A percentile compares a stretch with the other conserved stretches of the same genome.
phyloP scores from a whole-genome alignment of 2,888 invertebrate species.

The Drosophila eohydei region DNA sequence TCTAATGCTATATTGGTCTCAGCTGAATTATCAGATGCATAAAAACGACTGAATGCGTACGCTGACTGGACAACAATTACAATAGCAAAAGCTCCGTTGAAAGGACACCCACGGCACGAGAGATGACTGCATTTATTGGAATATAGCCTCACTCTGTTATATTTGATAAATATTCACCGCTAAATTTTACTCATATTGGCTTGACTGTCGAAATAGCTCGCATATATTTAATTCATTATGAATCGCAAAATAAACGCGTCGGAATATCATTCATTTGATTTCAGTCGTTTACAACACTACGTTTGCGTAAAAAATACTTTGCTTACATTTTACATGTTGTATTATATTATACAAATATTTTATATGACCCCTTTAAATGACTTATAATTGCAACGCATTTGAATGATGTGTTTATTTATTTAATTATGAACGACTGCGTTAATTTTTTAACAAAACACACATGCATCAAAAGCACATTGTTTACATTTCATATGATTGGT shows the following conservation, averaged over 20 bases:
- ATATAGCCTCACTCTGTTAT: neutral
- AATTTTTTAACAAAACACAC: neutral
- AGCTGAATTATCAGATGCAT: constrained; percentile 24
- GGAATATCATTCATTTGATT: constrained; percentile 6
- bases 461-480: no score
- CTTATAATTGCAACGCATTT: neutral
- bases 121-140: neutral
- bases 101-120: neutral
- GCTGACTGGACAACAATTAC: neutral
- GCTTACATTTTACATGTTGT: neutral
- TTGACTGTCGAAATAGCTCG: neutral
- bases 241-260: neutral
- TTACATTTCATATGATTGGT: neutral
- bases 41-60: neutral
- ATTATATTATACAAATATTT: neutral
- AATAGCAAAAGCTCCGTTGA: neutral
- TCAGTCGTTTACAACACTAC: constrained; percentile 4
- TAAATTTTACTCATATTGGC: neutral
- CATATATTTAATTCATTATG: neutral
- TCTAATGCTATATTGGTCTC: constrained; percentile 40
- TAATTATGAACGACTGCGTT: neutral
- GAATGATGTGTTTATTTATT: neutral
- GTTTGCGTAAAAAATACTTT: neutral
- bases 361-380: neutral
- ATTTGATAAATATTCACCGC: neutral